Conservation (phyloP, 2,797 vertebrate species). For the Meda fulgida region DNA sequence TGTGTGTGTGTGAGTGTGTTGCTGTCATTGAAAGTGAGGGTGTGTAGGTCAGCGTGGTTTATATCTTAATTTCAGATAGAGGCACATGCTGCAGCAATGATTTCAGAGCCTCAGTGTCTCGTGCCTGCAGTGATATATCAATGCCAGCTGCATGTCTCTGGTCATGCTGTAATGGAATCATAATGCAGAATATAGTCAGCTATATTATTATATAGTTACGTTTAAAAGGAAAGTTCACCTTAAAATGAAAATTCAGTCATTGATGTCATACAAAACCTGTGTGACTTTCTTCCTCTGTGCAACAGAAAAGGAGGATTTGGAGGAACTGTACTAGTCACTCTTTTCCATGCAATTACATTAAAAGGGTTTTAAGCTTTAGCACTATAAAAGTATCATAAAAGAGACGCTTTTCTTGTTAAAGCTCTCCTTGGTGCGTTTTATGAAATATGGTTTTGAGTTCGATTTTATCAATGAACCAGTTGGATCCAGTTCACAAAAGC, state of each 20-base stretch:
- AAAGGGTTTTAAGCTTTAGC: background rate
- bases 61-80: slow-evolving; percentile 51
- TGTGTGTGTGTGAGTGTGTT: slow-evolving; percentile 43
- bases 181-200: slow-evolving; percentile 6
- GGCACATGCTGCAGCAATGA: slow-evolving; percentile 16
- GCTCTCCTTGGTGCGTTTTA: background rate
- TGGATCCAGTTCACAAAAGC: slow-evolving; percentile 11
- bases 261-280: background rate
- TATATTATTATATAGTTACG: background rate
- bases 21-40: slow-evolving; percentile 54
- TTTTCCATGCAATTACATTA: background rate
- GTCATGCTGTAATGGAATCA: slow-evolving; percentile 25
- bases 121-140: slow-evolving; percentile 29
- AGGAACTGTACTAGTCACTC: background rate
- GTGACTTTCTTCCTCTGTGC: background rate
- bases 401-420: background rate
- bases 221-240: background rate
- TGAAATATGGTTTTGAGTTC: background rate
- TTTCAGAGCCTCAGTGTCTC: slow-evolving; percentile 23
- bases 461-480: background rate
- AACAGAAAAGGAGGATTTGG: background rate
- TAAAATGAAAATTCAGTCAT: background rate
- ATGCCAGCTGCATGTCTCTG: slow-evolving; percentile 8
- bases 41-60: slow-evolving; percentile 55
- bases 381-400: background rate